A percentile compares a stretch with the other conserved stretches of the same genome.
phyloP scores from a whole-genome alignment of 2,888 invertebrate species.

The Fabriciana adippe region DNA sequence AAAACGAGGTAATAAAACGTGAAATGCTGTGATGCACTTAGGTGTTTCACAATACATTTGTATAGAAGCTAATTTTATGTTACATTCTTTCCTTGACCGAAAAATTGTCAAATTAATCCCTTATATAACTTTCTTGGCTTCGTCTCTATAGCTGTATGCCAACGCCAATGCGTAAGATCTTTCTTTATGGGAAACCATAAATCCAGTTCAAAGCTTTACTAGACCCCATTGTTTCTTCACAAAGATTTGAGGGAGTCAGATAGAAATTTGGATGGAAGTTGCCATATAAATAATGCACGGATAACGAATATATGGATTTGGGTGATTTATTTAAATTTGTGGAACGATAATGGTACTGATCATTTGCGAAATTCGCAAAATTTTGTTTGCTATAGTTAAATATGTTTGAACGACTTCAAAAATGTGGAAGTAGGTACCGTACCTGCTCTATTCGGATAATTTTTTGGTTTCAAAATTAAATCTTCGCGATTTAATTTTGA shows the following conservation, averaged over 20 bases:
- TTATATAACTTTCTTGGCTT: conserved; percentile 46
- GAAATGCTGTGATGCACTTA: too few species aligned
- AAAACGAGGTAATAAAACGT: too few species aligned
- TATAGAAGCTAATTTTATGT: background rate
- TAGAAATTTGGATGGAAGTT: background rate
- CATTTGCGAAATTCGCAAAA: too few species aligned
- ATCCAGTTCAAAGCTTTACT: conserved; percentile 36
- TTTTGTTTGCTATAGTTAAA: too few species aligned
- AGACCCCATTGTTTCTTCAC: conserved; percentile 39
- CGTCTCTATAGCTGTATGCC: conserved; percentile 37
- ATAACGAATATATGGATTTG: too few species aligned
- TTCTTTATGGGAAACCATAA: conserved; percentile 39
- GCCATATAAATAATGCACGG: background rate
- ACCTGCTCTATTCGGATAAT: too few species aligned
- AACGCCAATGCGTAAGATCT: conserved; percentile 43
- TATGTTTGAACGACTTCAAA: too few species aligned
- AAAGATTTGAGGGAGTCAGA: conserved; percentile 26
- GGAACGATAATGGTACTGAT: too few species aligned
- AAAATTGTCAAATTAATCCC: conserved; percentile 47
- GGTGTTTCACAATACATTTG: background rate
- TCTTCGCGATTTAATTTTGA: too few species aligned
- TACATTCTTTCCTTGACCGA: conserved; percentile 28
- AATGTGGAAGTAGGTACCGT: too few species aligned
- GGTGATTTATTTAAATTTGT: too few species aligned
- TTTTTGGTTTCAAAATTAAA: too few species aligned